Conservation (phyloP, 2,113 vertebrate genomes). For the Xyliphius kryptos region DNA sequence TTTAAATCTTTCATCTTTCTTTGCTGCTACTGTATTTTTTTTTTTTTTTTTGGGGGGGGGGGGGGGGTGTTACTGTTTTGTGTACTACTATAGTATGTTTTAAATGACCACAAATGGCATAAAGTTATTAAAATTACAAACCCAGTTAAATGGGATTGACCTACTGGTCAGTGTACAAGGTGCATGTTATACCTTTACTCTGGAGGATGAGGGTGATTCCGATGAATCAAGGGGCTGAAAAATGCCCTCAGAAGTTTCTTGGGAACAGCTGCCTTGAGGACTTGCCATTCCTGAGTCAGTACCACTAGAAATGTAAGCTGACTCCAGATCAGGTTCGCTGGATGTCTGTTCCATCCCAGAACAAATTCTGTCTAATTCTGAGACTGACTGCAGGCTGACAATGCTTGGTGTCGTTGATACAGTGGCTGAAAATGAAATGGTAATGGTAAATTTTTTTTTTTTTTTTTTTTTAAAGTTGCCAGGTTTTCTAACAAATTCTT, state of each 20-base stretch:
- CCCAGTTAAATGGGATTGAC: neutral
- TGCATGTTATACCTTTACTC: constrained; percentile 18
- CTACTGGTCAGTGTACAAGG: neutral
- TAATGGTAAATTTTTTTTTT: too few relatives aligned
- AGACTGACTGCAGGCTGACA: neutral
- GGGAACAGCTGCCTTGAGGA: constrained; percentile 7
- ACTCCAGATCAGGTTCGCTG: constrained; percentile 24
- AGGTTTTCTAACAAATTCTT: too few relatives aligned
- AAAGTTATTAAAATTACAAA: too few relatives aligned
- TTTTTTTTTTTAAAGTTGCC: too few relatives aligned
- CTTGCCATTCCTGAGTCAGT: constrained; percentile 16
- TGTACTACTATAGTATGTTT: too few relatives aligned
- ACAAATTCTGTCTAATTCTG: neutral
- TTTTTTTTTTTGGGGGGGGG: too few relatives aligned
- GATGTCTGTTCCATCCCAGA: constrained; percentile 5
- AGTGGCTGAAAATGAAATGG: neutral
- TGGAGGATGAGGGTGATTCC: neutral
- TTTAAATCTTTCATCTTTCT: too few relatives aligned
- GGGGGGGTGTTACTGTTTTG: too few relatives aligned
- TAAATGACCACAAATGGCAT: too few relatives aligned
- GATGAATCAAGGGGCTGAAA: neutral
- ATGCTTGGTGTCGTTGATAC: neutral
- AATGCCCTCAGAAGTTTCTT: neutral
- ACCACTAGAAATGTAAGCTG: constrained; percentile 10
- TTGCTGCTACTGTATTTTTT: too few relatives aligned